A percentile compares a stretch with the other conserved stretches of the same genome.
These are phyloP conservation scores for Anodontia alba DNA, from an alignment of 2,888 invertebrate genomes.

Conservation along the genomic window DNA sequence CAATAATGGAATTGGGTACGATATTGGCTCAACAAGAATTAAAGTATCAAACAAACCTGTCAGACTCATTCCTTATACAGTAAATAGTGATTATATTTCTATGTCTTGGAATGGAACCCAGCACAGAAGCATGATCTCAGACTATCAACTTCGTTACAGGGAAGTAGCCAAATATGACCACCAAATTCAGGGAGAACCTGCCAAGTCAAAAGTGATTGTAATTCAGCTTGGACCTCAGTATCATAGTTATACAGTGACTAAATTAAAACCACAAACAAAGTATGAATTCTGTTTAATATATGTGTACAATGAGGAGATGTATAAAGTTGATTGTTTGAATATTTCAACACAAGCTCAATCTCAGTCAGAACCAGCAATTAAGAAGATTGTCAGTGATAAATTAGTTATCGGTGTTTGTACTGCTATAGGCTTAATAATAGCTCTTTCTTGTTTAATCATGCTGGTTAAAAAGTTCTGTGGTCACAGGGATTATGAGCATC, in stretches of 20 bases:
- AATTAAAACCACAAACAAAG: slow-evolving; percentile 83
- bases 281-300: slow-evolving; percentile 85
- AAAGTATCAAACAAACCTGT: slow-evolving; percentile 84
- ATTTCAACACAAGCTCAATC: slow-evolving; percentile 67
- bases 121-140: slow-evolving; percentile 69
- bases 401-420: slow-evolving; percentile 74
- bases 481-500: slow-evolving; percentile 82
- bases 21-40: slow-evolving; percentile 78
- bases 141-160: slow-evolving; percentile 74
- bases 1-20: slow-evolving; percentile 80
- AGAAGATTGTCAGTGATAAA: slow-evolving; percentile 69
- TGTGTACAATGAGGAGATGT: slow-evolving; percentile 66
- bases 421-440: slow-evolving; percentile 74
- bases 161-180: slow-evolving; percentile 18
- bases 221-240: slow-evolving; percentile 71
- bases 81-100: slow-evolving; percentile 83
- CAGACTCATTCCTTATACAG: slow-evolving; percentile 80
- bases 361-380: slow-evolving; percentile 62
- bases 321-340: slow-evolving; percentile 74
- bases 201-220: slow-evolving; percentile 60
- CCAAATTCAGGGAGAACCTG: neutral
- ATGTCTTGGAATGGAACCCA: slow-evolving; percentile 83
- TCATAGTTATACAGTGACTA: slow-evolving; percentile 84
- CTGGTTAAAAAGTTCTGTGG: slow-evolving; percentile 80
- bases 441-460: slow-evolving; percentile 83